These are phyloP conservation scores for Anguilla marmorata DNA, from an alignment of 2,797 vertebrate species.

Conservation along the genomic window DNA sequence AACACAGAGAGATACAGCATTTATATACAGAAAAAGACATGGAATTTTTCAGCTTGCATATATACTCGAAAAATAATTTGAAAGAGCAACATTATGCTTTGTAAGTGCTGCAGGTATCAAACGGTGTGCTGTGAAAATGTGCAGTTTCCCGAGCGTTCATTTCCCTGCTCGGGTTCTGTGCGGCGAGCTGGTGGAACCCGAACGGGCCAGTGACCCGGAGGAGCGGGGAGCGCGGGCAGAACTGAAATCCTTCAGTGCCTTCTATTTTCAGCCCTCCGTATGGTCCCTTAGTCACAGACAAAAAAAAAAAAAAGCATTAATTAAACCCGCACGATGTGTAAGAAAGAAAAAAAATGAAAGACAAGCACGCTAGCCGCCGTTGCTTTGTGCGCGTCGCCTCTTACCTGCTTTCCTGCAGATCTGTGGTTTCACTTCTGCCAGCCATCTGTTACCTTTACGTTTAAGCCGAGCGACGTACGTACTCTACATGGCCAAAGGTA, in stretches of 20 bases:
- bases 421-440: neutral
- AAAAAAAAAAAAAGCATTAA: neutral
- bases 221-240: neutral
- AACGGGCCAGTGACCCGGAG: neutral
- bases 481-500: too few relatives aligned
- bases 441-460: neutral
- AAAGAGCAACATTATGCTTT: neutral
- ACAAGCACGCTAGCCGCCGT: too few relatives aligned
- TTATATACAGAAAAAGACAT: neutral
- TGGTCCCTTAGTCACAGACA: neutral
- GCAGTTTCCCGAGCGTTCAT: too few relatives aligned
- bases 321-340: neutral
- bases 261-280: neutral
- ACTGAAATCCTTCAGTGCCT: neutral
- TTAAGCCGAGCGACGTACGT: neutral
- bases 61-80: neutral
- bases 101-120: neutral
- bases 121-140: too few relatives aligned
- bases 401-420: neutral
- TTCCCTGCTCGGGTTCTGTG: neutral
- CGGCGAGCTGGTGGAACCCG: neutral
- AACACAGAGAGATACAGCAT: neutral
- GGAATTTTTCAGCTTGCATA: neutral
- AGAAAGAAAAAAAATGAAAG: neutral
- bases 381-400: neutral